Evolutionary conservation across 2,888 invertebrate genomes (phyloP).

Genomic region (Digitonthophagus gazella): DNA sequence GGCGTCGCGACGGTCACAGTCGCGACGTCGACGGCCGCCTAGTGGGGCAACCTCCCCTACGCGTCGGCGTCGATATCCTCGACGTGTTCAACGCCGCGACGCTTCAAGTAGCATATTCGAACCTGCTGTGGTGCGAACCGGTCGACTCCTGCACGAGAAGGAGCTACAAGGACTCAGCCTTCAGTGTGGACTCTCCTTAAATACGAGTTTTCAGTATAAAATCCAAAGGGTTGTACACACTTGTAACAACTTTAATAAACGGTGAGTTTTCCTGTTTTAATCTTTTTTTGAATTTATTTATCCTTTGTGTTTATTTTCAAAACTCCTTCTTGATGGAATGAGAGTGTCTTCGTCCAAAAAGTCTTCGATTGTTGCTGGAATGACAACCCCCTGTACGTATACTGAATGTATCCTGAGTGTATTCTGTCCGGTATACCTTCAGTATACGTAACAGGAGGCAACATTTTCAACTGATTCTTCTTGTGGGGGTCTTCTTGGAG

Average conservation of each 20-base stretch:
- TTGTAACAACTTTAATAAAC: too few species aligned
- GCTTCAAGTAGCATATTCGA: constrained; percentile 34
- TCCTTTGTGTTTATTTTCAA: constrained; percentile 9
- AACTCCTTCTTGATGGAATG: not conserved
- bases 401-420: constrained; percentile 99
- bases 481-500: not conserved
- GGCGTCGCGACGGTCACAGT: constrained; percentile 53
- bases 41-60: constrained; percentile 49
- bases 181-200: too few species aligned
- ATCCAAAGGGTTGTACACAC: too few species aligned
- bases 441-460: constrained; percentile 99
- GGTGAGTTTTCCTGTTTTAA: not conserved
- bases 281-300: constrained; percentile 7
- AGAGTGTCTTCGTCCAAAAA: constrained; percentile 4
- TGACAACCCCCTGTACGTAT: constrained; percentile 95
- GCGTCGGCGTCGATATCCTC: constrained; percentile 50
- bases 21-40: constrained; percentile 55
- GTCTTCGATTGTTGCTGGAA: constrained; percentile 40
- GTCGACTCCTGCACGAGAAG: constrained; percentile 2
- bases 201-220: too few species aligned
- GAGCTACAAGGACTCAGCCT: not conserved
- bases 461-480: constrained; percentile 52
- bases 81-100: constrained; percentile 44
- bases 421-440: constrained; percentile 98
- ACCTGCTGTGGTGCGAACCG: constrained; percentile 4